Evolutionary conservation across 2,797 vertebrate genomes (phyloP), one percentile per base, ranked within the genome.

Genomic region (Eulemur rubriventer): DNA sequence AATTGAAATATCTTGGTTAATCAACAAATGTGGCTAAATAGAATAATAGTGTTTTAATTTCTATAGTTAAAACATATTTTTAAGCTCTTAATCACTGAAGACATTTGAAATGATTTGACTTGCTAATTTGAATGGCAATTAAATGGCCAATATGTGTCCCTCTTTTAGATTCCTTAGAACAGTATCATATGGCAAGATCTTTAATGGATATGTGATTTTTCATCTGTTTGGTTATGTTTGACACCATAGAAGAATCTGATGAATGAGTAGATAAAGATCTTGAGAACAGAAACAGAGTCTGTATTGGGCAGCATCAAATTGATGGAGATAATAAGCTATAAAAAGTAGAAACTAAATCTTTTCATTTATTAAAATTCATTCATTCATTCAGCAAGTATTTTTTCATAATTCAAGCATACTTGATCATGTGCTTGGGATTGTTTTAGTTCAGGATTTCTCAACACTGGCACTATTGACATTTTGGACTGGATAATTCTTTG

Each of bases 21-120:
- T 89, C 50, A 89, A 80, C 52, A 87, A 59, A 59, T 78, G 48
- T 85, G 48, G 24, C 59, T 46, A 84, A 93, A 89, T 63, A 92
- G 94, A 89, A 86, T 73, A 86, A 79, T 89, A 59, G 24, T 92
- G 9, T 94, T 96, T 94, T 76, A 96, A 80, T 89, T 95, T 20
- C 13, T 6, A 10, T 75, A 81, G 55, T 91, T 89, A 65, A 95
- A 85, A 28, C 43, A 12, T 70, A 57, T 48, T 92, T 94, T 90
- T 96, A 72, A 84, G 30, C 28, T 86, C 14, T 84, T 85, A 85
- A 69, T 70, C 38, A 59, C 20, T 50, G 41, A 91, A 95, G 69
- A 22, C 46, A 89, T 92, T 96, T 79, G 72, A 96, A 94, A 75
- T 91, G 33, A n/a, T 88, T 93, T 89, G 26, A 75, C n/a, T 30